Percentiles rank a stretch among this genome's conserved stretches.
These are phyloP conservation scores for Cryptops parisi DNA, from an alignment of 2,888 invertebrate genomes.

Conservation along the genomic window DNA sequence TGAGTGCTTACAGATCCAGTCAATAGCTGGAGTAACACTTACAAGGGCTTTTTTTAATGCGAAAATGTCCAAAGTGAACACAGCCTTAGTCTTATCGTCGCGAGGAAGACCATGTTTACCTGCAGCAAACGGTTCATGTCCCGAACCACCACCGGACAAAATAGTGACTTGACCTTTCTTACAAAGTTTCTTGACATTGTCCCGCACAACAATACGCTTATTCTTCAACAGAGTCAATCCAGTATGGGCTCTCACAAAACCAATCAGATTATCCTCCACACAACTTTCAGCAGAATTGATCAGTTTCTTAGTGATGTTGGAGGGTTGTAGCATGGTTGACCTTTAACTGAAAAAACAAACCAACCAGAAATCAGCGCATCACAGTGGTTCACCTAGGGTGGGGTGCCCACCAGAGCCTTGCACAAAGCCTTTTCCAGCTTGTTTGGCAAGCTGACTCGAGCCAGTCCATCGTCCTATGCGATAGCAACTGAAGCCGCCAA, in stretches of 20 bases:
- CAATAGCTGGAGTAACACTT: too few relatives aligned
- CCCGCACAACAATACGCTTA: slow-evolving; percentile 39
- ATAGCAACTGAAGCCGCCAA: too few relatives aligned
- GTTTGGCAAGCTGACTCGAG: too few relatives aligned
- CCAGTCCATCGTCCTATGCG: too few relatives aligned
- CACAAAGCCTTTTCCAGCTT: too few relatives aligned
- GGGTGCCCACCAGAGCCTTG: too few relatives aligned
- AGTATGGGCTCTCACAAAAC: slow-evolving; percentile 40
- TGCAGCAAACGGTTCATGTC: slow-evolving; percentile 56
- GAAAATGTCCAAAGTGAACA: too few relatives aligned
- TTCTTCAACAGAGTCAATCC: slow-evolving; percentile 39
- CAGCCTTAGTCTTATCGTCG: too few relatives aligned
- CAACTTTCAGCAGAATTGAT: slow-evolving; percentile 39
- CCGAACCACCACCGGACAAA: slow-evolving; percentile 66
- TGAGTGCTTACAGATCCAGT: too few relatives aligned
- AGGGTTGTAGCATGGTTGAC: background rate
- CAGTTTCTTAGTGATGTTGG: slow-evolving; percentile 31
- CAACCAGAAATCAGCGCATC: background rate
- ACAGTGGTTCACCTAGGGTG: too few relatives aligned
- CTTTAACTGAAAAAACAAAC: background rate
- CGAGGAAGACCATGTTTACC: too few relatives aligned
- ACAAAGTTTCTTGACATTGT: slow-evolving; percentile 37
- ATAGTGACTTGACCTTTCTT: slow-evolving; percentile 35
- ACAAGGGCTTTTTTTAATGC: too few relatives aligned
- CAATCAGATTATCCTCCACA: slow-evolving; percentile 43